Evolutionary conservation across 2,797 vertebrate species (phyloP), one percentile per base, ranked within the genome.

Genomic region (Mycteria americana): DNA sequence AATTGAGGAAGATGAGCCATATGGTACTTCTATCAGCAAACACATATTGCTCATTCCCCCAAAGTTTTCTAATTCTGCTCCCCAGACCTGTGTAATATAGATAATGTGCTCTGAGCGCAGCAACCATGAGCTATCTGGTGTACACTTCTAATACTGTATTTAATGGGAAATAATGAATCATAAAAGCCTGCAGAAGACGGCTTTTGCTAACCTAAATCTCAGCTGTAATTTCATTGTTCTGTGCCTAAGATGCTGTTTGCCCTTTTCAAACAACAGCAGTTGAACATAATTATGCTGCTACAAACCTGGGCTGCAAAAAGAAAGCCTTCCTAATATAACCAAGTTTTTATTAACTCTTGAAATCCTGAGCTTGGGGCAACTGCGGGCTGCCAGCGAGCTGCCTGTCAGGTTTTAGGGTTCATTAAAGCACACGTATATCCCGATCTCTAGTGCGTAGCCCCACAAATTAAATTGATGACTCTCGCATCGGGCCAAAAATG

Each of bases 101-200:
- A 98, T 98, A 98, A 98, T 98, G 98, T 98, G 98, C 98, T 98
- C 97, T 50, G 98, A 98, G 98, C 97, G 98, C 98, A 98, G 98
- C 97, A 97, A 98, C 97, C 98, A 98, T 98, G 98, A 98, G 98
- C 98, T 98, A 98, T 98, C 98, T 98, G 97, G 98, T 98, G 98
- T 98, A 98, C 98, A 98, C 98, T 98, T 98, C 98, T 98, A 98
- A 98, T 98, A 98, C 98, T 98, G 98, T 98, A 98, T 98, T 98
- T 98, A 98, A 98, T 98, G 98, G 98, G 98, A 98, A 98, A 98
- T 98, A 98, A 98, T 98, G 98, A 98, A 98, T 98, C 98, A 98
- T 98, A 98, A 98, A 98, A 98, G 98, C 98, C 98, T 96, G 74
- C 97, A 97, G 98, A 98, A 98, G 98, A 97, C 89, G 98, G 97